Percentiles rank a stretch among this genome's conserved stretches.
phyloP scores from a whole-genome alignment of 2,888 invertebrate species.

The Dione juno region DNA sequence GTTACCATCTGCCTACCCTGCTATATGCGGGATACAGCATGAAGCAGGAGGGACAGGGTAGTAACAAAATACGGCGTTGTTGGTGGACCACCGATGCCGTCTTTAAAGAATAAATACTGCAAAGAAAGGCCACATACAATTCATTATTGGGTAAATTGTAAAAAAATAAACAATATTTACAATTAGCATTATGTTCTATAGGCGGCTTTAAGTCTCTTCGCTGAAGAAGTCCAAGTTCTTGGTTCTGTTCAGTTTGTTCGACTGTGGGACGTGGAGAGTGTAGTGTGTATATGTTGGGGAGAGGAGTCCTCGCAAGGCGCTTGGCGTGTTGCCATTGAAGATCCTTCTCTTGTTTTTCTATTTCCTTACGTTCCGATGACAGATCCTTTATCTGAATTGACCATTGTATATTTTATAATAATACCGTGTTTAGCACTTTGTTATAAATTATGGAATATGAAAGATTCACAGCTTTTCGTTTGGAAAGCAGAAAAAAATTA shows the following conservation, averaged over 20 bases:
- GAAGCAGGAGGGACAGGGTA: too few relatives aligned
- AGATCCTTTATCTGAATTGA: slow-evolving; percentile 17
- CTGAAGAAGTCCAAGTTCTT: slow-evolving; percentile 50
- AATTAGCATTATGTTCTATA: slow-evolving; percentile 52
- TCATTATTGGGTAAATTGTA: not conserved
- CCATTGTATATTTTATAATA: not conserved
- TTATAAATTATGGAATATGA: too few relatives aligned
- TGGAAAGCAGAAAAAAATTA: too few relatives aligned
- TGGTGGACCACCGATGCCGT: too few relatives aligned
- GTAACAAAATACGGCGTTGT: too few relatives aligned
- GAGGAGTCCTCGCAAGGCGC: slow-evolving; percentile 53
- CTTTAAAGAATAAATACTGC: too few relatives aligned
- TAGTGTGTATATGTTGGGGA: slow-evolving; percentile 59
- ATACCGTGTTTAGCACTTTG: not conserved
- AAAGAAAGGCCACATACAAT: not conserved
- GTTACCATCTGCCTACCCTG: not conserved
- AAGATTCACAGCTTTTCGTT: too few relatives aligned
- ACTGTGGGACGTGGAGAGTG: slow-evolving; percentile 27
- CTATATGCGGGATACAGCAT: not conserved
- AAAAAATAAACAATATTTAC: slow-evolving; percentile 40
- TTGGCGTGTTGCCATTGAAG: slow-evolving; percentile 58
- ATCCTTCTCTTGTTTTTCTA: slow-evolving; percentile 51
- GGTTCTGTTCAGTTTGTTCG: slow-evolving; percentile 43
- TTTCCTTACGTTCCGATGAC: slow-evolving; percentile 31
- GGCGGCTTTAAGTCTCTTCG: slow-evolving; percentile 58